Evolutionary conservation across 1,140 invertebrate genomes (phyloP).

Genomic region (Psilanteris sp.): DNA sequence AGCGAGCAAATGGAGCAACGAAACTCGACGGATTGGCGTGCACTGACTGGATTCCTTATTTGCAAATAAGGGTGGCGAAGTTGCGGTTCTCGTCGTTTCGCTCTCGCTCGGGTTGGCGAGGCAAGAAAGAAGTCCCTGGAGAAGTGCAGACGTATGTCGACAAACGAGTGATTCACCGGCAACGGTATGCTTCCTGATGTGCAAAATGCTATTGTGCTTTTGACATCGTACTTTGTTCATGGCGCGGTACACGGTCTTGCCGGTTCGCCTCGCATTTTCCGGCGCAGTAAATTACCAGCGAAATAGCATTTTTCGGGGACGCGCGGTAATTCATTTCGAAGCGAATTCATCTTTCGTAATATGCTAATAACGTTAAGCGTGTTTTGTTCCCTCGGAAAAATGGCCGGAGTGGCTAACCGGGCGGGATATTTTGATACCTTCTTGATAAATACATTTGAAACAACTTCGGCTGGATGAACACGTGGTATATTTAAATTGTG

Average conservation of each 20-base stretch:
- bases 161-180: slow-evolving; percentile 19
- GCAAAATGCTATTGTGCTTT: slow-evolving; percentile 57
- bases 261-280: slow-evolving; percentile 32
- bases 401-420: neutral
- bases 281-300: slow-evolving; percentile 46
- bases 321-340: slow-evolving; percentile 35
- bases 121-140: slow-evolving; percentile 20
- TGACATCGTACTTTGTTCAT: slow-evolving; percentile 51
- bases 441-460: neutral
- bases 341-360: slow-evolving; percentile 30
- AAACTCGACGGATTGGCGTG: slow-evolving; percentile 10
- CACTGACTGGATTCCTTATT: slow-evolving; percentile 46
- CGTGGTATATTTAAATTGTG: too few relatives aligned
- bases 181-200: slow-evolving; percentile 50
- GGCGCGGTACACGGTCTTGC: slow-evolving; percentile 20
- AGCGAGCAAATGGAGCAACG: slow-evolving; percentile 35
- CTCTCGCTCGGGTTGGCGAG: neutral
- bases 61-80: slow-evolving; percentile 48
- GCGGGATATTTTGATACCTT: neutral
- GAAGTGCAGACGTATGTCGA: slow-evolving; percentile 21
- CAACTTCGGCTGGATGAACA: too few relatives aligned
- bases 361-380: slow-evolving; percentile 37
- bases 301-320: slow-evolving; percentile 18
- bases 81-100: slow-evolving; percentile 29
- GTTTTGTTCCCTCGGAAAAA: slow-evolving; percentile 19